These are phyloP conservation scores for Littorina saxatilis DNA, from an alignment of 1,140 invertebrate genomes.

Conservation along the genomic window DNA sequence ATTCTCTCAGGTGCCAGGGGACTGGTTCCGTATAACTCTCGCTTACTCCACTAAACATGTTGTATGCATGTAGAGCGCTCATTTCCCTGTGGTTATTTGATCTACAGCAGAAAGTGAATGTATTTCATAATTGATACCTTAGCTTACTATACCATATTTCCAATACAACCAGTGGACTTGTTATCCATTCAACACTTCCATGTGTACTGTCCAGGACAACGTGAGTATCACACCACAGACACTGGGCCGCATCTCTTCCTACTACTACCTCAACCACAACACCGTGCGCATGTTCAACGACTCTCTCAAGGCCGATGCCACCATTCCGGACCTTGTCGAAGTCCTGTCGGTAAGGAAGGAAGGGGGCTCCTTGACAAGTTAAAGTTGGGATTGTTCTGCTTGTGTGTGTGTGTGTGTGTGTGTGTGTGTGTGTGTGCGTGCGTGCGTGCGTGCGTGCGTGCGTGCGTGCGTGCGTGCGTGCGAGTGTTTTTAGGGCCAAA, in stretches of 20 bases:
- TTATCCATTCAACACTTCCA: neutral
- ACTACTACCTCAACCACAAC: constrained; percentile 96
- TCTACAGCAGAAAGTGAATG: too few relatives aligned
- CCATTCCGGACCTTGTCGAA: constrained; percentile 85
- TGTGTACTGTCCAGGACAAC: constrained; percentile 80
- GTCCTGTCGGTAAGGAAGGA: constrained; percentile 81
- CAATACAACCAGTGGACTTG: too few relatives aligned
- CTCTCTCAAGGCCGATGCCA: constrained; percentile 81
- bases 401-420: neutral
- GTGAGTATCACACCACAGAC: constrained; percentile 86
- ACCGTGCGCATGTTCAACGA: constrained; percentile 91
- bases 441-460: neutral
- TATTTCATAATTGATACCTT: too few relatives aligned
- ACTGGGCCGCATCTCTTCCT: constrained; percentile 95
- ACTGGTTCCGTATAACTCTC: too few relatives aligned
- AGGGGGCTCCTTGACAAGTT: neutral
- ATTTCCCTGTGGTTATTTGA: too few relatives aligned
- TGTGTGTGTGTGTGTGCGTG: neutral
- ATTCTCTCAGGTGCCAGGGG: too few relatives aligned
- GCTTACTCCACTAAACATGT: too few relatives aligned
- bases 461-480: neutral
- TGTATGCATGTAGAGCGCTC: too few relatives aligned
- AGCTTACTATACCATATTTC: too few relatives aligned
- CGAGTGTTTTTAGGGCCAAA: too few relatives aligned
- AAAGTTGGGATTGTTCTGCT: neutral